Base-by-base conservation (phyloP, 1,140 invertebrate species). In the Trachymyrmex septentrionalis region DNA sequence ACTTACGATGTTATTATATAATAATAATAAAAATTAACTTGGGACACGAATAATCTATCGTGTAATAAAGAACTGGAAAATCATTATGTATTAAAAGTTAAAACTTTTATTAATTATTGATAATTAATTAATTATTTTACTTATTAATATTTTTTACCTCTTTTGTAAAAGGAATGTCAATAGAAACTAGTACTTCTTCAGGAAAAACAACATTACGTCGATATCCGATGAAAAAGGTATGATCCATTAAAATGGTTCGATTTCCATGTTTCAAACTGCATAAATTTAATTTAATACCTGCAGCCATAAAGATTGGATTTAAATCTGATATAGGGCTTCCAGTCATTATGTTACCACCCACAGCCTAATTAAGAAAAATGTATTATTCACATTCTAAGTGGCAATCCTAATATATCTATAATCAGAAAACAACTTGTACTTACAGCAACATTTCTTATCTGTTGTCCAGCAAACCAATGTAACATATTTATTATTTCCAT, bases 241-340 rank as follows among this genome's bases (percentile, higher is more conserved):
- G 95, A 94, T 99, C 97, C 96, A 99, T 97, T 24, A 92, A 92
- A 5, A 99, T 95, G 57, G 96, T 95, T 90, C 98, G 96, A 16
- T 92, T 91, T 63, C 96, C 96, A 81, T 93, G 94, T n/a, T 92
- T 93, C 91, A 95, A 72, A 93, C 96, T 92, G 96, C 96, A 91
- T 14, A 94, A 57, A 72, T 93, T 93, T 30, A 95, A 89, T 71
- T 94, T 94, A 7, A 95, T 92, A 85, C 96, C 96, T 80, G 97
- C 96, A 16, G 98, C 98, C 96, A 99, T 97, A 86, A 99, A 97
- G 87, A 99, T 97, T 21, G 99, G 99, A 95, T 99, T 99, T 92
- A 99, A 96, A 95, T 99, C 99, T 12, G 98, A 99, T 93, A 99
- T 99, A 0, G 99, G 99, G 95, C 98, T 99, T 19, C 98, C 98